phyloP scores from a whole-genome alignment of 2,888 invertebrate genomes.

The Unio pictorum region DNA sequence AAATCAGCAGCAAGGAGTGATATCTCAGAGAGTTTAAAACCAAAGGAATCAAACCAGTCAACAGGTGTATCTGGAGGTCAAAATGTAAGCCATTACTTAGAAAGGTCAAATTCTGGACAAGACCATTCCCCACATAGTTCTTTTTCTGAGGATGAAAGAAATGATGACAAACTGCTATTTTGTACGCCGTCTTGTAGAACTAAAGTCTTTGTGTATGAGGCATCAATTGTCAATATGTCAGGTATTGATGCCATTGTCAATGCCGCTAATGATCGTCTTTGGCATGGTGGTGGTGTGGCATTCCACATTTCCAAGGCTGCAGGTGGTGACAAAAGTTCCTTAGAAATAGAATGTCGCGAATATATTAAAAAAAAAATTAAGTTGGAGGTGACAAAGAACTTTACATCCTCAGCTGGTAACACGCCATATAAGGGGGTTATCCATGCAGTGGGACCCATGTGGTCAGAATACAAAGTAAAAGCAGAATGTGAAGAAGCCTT shows the following conservation, averaged over 20 bases:
- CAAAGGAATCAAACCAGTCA: too few species aligned
- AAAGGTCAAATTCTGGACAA: too few species aligned
- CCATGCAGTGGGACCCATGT: slow-evolving; percentile 48
- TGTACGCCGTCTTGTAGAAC: too few species aligned
- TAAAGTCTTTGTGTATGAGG: slow-evolving; percentile 19
- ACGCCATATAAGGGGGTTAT: slow-evolving; percentile 39
- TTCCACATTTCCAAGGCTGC: slow-evolving; percentile 30
- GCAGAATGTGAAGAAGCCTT: slow-evolving; percentile 25
- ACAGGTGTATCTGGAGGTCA: too few species aligned
- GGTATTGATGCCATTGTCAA: slow-evolving; percentile 47
- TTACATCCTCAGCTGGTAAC: slow-evolving; percentile 30
- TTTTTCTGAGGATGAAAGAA: too few species aligned
- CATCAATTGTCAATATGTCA: slow-evolving; percentile 22
- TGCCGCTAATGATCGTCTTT: slow-evolving; percentile 45
- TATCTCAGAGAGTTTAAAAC: too few species aligned
- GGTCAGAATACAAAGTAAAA: slow-evolving; percentile 29
- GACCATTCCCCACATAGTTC: too few species aligned
- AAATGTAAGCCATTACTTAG: too few species aligned
- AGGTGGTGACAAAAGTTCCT: slow-evolving; percentile 14
- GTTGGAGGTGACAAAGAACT: slow-evolving; percentile 31
- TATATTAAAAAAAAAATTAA: not conserved
- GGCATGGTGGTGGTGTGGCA: slow-evolving; percentile 47
- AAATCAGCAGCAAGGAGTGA: too few species aligned
- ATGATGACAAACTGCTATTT: too few species aligned
- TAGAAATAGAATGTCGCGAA: slow-evolving; percentile 29